phyloP scores from a whole-genome alignment of 1,140 invertebrate species.

The Aphaenogaster ashmeadi region DNA sequence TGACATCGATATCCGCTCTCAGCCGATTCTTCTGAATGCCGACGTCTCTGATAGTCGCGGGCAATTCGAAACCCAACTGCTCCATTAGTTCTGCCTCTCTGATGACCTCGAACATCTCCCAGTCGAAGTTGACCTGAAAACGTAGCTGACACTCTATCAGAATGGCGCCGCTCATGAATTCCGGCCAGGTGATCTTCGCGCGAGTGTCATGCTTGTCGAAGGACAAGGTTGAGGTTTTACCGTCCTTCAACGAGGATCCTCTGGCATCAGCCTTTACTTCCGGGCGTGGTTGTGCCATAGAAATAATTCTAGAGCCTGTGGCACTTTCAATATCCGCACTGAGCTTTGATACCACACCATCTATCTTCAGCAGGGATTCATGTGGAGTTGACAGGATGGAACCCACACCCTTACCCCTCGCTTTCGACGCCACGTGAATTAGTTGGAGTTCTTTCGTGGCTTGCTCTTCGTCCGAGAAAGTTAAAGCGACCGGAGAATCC shows the following conservation, averaged over 20 bases:
- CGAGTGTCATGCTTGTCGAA: background rate
- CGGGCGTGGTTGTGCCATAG: background rate
- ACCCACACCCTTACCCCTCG: constrained; percentile 21
- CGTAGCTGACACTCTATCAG: constrained; percentile 90
- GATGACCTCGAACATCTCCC: constrained; percentile 91
- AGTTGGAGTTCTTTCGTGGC: constrained; percentile 26
- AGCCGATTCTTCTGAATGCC: constrained; percentile 91
- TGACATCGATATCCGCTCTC: constrained; percentile 89
- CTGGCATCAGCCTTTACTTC: background rate
- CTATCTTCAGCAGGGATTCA: constrained; percentile 43
- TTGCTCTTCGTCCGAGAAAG: constrained; percentile 41
- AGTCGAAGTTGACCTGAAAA: constrained; percentile 90
- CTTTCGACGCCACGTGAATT: constrained; percentile 9
- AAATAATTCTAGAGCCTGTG: background rate
- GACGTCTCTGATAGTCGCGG: constrained; percentile 90
- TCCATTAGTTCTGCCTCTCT: constrained; percentile 93
- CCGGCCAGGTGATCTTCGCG: constrained; percentile 87
- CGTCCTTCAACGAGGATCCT: constrained; percentile 21
- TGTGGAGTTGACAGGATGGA: constrained; percentile 30
- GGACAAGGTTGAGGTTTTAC: constrained; percentile 42
- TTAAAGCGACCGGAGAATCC: constrained; percentile 36
- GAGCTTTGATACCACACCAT: constrained; percentile 59
- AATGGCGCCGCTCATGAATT: constrained; percentile 89
- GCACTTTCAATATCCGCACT: constrained; percentile 52
- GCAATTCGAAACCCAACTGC: constrained; percentile 91